phyloP scores from a whole-genome alignment of 64 coral and sea anemone species.

The Pocillopora damicornis region DNA sequence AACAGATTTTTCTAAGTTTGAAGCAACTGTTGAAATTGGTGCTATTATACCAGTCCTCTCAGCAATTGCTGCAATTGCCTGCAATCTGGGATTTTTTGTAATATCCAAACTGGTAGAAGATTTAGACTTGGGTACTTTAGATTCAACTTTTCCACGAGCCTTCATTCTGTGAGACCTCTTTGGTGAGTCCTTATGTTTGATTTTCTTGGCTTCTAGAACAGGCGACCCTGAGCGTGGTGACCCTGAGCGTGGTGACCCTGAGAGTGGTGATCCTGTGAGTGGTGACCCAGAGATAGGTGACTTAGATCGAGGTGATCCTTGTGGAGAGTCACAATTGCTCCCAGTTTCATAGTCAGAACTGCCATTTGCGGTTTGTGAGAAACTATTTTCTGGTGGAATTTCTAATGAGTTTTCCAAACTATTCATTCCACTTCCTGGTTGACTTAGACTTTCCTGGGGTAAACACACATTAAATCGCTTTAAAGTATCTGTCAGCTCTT shows the following conservation, averaged over 20 bases:
- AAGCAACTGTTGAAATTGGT: slow-evolving; percentile 86
- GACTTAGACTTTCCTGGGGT: slow-evolving; percentile 24
- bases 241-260: slow-evolving; percentile 29
- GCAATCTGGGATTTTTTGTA: slow-evolving; percentile 86
- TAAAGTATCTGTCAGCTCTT: slow-evolving; percentile 76
- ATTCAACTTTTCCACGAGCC: slow-evolving; percentile 34
- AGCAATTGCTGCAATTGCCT: slow-evolving; percentile 93
- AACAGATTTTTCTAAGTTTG: slow-evolving; percentile 80
- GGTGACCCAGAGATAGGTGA: slow-evolving; percentile 40
- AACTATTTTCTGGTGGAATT: slow-evolving; percentile 20
- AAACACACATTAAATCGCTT: slow-evolving; percentile 69
- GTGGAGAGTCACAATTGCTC: slow-evolving; percentile 45
- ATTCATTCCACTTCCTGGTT: slow-evolving; percentile 40
- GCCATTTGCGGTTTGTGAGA: background rate
- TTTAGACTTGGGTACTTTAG: slow-evolving; percentile 81
- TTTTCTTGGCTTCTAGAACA: slow-evolving; percentile 37
- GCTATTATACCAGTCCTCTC: slow-evolving; percentile 94
- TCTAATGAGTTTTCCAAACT: slow-evolving; percentile 53
- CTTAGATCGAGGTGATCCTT: too few species aligned
- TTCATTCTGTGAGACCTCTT: slow-evolving; percentile 41
- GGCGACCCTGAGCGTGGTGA: slow-evolving; percentile 53
- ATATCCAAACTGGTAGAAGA: slow-evolving; percentile 85
- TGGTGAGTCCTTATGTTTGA: slow-evolving; percentile 12
- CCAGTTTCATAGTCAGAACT: slow-evolving; percentile 42
- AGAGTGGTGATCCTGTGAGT: slow-evolving; percentile 10